Percentiles rank a stretch among this genome's conserved stretches.
Conservation (phyloP, 2,797 vertebrate genomes). For the Channa striata region DNA sequence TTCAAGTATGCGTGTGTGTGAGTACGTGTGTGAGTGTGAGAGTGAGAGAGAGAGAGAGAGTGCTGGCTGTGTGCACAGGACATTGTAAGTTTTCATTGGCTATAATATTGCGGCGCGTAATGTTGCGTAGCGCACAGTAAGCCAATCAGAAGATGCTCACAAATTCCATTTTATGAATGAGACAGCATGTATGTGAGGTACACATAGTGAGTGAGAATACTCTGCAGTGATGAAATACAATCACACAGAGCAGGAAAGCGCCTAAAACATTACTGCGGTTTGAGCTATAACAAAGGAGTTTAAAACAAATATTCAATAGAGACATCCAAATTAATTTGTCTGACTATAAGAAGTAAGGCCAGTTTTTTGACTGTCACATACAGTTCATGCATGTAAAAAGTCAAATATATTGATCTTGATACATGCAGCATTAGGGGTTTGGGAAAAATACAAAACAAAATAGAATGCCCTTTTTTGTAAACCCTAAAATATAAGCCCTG, state of each 20-base stretch:
- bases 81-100: conserved; percentile 76
- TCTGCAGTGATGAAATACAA: conserved; percentile 79
- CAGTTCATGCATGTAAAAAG: not conserved
- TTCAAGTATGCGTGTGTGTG: conserved; percentile 60
- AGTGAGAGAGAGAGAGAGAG: conserved; percentile 18
- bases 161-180: conserved; percentile 82
- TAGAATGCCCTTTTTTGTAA: not conserved
- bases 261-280: conserved; percentile 33
- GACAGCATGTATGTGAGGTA: conserved; percentile 71
- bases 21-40: conserved; percentile 50
- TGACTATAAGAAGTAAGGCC: not conserved
- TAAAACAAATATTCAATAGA: not conserved
- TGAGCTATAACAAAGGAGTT: conserved; percentile 33
- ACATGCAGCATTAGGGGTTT: not conserved
- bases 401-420: not conserved
- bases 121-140: conserved; percentile 64
- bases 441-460: not conserved
- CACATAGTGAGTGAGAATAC: conserved; percentile 72
- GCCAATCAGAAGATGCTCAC: conserved; percentile 69
- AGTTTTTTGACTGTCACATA: not conserved
- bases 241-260: conserved; percentile 55
- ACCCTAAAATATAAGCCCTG: no score
- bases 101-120: conserved; percentile 69
- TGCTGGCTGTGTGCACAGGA: conserved; percentile 37
- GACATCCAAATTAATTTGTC: not conserved